A percentile compares a stretch with the other conserved stretches of the same genome.
Evolutionary conservation across 2,113 vertebrate genomes (phyloP).

Genomic region (Sula dactylatra): DNA sequence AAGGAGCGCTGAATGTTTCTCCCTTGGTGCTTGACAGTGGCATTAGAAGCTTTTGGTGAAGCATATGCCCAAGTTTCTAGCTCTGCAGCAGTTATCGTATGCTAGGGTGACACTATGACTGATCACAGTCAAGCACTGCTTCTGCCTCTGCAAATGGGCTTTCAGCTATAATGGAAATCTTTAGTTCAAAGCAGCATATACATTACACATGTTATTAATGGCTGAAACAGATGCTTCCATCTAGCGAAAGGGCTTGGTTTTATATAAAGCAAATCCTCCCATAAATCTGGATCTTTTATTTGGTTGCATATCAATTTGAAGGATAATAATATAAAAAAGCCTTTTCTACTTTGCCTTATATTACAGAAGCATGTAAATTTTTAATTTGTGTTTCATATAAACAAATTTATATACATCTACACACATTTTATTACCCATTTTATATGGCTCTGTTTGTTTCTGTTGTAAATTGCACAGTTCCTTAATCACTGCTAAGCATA

Average conservation of each 20-base stretch:
- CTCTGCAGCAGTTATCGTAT: not conserved
- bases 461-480: conserved; percentile 39
- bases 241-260: conserved; percentile 12
- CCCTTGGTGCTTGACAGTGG: not conserved
- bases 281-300: conserved; percentile 48
- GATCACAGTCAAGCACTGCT: conserved; percentile 17
- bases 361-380: conserved; percentile 22
- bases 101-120: conserved; percentile 15
- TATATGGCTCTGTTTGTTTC: not conserved
- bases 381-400: conserved; percentile 35
- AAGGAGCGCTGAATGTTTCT: not conserved
- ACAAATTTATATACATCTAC: conserved; percentile 33
- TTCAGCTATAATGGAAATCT: conserved; percentile 38
- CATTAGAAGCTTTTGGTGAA: not conserved
- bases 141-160: conserved; percentile 27
- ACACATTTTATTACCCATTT: conserved; percentile 38
- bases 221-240: conserved; percentile 51
- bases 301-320: conserved; percentile 9
- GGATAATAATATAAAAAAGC: conserved; percentile 6
- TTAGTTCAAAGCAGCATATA: conserved; percentile 26
- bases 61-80: not conserved
- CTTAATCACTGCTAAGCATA: conserved; percentile 54
- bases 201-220: conserved; percentile 54
- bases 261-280: not conserved
- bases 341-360: not conserved